A percentile compares a stretch with the other conserved stretches of the same genome.
phyloP scores from a whole-genome alignment of 2,888 invertebrate genomes.

The Incurvaria masculella region DNA sequence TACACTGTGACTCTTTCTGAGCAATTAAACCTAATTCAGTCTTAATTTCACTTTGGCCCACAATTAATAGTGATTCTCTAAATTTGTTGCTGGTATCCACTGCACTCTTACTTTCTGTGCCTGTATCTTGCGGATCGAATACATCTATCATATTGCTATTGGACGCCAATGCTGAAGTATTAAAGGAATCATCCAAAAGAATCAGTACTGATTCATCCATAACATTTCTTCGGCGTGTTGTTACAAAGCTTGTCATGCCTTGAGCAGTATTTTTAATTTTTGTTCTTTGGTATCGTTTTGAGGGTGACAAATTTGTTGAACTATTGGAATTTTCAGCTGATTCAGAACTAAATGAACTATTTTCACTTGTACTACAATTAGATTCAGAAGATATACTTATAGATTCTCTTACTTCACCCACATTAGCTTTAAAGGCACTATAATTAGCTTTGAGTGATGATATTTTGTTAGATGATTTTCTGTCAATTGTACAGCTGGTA shows the following conservation, averaged over 20 bases:
- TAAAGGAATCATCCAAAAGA: conserved; percentile 26
- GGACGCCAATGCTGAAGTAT: conserved; percentile 27
- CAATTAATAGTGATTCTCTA: conserved; percentile 14
- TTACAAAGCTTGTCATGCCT: conserved; percentile 37
- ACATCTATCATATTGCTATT: conserved; percentile 23
- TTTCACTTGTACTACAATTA: background rate
- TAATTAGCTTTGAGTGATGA: too few species aligned
- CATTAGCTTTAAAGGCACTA: background rate
- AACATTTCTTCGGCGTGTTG: conserved; percentile 36
- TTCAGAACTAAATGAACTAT: background rate
- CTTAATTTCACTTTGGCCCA: background rate
- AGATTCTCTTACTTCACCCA: background rate
- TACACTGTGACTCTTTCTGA: background rate
- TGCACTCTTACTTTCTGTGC: conserved; percentile 13
- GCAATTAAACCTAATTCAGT: background rate
- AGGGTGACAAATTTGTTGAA: background rate
- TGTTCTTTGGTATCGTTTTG: background rate
- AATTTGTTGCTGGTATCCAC: conserved; percentile 7
- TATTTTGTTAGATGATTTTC: too few species aligned
- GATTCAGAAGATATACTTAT: background rate
- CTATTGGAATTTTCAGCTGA: background rate
- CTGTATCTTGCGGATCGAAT: background rate
- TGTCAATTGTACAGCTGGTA: too few species aligned
- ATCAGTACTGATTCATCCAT: conserved; percentile 29
- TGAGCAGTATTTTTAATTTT: conserved; percentile 20